Evolutionary conservation across 2,888 invertebrate species (phyloP), one percentile per base, ranked within the genome.

Genomic region (Mythimna pallens): DNA sequence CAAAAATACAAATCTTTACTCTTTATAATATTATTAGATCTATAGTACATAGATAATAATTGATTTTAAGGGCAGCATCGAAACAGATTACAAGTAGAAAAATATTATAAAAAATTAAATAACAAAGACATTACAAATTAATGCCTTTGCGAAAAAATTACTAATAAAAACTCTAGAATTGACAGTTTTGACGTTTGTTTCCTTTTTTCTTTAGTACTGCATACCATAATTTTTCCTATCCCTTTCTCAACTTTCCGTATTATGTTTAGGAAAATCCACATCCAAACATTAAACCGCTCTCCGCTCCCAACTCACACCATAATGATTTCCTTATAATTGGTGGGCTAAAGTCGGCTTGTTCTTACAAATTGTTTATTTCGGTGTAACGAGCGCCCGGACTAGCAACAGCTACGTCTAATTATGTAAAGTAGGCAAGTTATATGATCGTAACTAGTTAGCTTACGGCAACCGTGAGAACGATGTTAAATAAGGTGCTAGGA

Each of bases 361-460:
- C 88, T 81, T 86, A 87, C 87, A 87, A 87, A 88, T 87, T 88
- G 87, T 87, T 87, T 87, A 87, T 87, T 86, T 87, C 80, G 80
- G 84, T 86, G 84, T 86, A 86, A 86, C 87, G 78, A 85, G 85
- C 81, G 77, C 73, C 80, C 70, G 55, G 84, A 57, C 86, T 76
- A 72, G 78, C 80, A 77, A 85, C 83, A 78, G 85, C 80, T 80
- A 63, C 73, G 78, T 75, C 87, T 85, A 87, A 86, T 86, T 86
- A 86, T 82, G 87, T 87, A 84, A 86, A 86, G 83, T 87, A 86
- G 82, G 59, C 77, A 79, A 67, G 82, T 81, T 85, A 79, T 83
- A 80, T 80, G 81, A 82, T 79, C 62, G 72, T 77, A 77, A 84
- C 72, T 82, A 79, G 82, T 85, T 75, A 77, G 70, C 72, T 71